Base-by-base conservation (phyloP, 2,113 vertebrate genomes). In the Psittacara wagleri region DNA sequence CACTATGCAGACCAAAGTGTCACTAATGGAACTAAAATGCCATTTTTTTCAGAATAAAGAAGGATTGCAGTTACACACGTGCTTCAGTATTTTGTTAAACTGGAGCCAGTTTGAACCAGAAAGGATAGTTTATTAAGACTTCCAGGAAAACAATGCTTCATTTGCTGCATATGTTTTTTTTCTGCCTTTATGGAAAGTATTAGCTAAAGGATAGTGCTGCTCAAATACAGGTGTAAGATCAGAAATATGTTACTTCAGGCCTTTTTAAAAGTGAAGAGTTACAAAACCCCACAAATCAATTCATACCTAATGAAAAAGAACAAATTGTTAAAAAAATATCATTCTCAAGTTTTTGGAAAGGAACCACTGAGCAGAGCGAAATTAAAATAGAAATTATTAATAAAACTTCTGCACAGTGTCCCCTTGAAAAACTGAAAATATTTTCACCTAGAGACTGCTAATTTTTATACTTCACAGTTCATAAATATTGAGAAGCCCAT, bases 401-500 rank as follows among this genome's bases (percentile, higher is more conserved):
- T 94, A 94, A 90, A 80, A 84, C 31, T 83, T 93, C 67, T 83
- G 95, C 41, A 51, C 25, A 62, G 59, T 41, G 31, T 68, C 41
- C 35, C 29, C 41, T 54, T 59, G 61, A 83, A 73, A 90, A 75
- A 74, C 1, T 43, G 44, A 68, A 86, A 83, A 46, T 57, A 49
- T 68, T 69, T 91, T 44, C 39, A 73, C 41, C 25, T 24, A 90
- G 64, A 49, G 59, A 78, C 61, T 79, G n/a, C 39, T 59, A 63
- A 90, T 88, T 92, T 88, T 92, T 83, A 51, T 88, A 75, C 46
- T 87, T 93, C 54, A 55, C 5, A 20, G 77, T 29, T 91, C 93
- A 96, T 95, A 94, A 96, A 91, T 91, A 95, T 86, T 61, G 52
- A 90, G 80, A 89, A 81, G 86, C 80, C 83, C 78, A 51, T 7